These are phyloP conservation scores for Nebria salina DNA, from an alignment of 2,888 invertebrate species.

Conservation along the genomic window DNA sequence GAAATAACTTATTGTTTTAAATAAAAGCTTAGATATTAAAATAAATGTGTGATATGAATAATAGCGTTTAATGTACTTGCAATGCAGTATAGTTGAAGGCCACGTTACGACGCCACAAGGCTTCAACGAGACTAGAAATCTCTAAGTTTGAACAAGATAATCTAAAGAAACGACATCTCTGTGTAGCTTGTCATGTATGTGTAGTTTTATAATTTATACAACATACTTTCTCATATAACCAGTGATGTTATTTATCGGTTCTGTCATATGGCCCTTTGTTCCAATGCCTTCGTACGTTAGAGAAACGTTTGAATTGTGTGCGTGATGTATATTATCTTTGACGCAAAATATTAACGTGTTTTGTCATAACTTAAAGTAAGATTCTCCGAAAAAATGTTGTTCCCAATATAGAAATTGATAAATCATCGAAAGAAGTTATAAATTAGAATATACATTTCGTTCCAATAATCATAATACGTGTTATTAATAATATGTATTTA, in stretches of 20 bases:
- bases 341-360: conserved; percentile 28
- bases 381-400: neutral
- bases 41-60: neutral
- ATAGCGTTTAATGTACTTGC: neutral
- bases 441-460: too few relatives aligned
- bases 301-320: conserved; percentile 37
- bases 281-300: conserved; percentile 39
- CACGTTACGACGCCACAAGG: neutral
- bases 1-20: too few relatives aligned
- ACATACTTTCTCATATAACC: conserved; percentile 43
- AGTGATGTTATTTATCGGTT: conserved; percentile 41
- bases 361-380: conserved; percentile 14
- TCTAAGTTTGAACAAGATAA: conserved; percentile 34
- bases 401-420: neutral
- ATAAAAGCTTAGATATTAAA: too few relatives aligned
- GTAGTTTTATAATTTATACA: conserved; percentile 46
- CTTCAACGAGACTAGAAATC: neutral
- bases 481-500: neutral
- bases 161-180: conserved; percentile 39
- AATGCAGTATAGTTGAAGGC: neutral
- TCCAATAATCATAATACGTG: too few relatives aligned
- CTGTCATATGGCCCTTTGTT: conserved; percentile 42
- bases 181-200: conserved; percentile 41
- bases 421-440: too few relatives aligned
- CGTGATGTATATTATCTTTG: conserved; percentile 24